phyloP scores from a whole-genome alignment of 2,888 invertebrate species.

The Ochropleura leucogaster region DNA sequence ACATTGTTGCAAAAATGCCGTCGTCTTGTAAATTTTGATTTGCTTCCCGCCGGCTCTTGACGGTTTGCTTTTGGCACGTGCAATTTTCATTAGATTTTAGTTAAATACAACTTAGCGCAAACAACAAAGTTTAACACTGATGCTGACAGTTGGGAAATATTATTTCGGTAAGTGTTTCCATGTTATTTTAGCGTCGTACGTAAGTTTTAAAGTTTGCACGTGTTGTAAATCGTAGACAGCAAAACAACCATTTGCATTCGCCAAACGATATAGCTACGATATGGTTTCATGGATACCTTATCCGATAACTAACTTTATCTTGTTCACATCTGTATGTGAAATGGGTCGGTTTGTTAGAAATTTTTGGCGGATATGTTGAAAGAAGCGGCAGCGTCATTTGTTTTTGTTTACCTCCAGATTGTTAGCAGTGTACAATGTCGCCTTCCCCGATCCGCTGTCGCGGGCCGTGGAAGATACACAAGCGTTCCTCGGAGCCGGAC shows the following conservation, averaged over 20 bases:
- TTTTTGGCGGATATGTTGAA: constrained; percentile 58
- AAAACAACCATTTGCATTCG: constrained; percentile 89
- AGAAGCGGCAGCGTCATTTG: constrained; percentile 82
- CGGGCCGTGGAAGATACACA: constrained; percentile 87
- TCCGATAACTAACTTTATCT: constrained; percentile 38
- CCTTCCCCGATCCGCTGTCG: constrained; percentile 87
- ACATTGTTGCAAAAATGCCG: constrained; percentile 78
- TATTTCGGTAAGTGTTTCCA: constrained; percentile 83
- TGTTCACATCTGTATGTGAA: constrained; percentile 42
- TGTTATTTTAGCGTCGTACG: constrained; percentile 68
- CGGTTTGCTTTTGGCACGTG: constrained; percentile 90
- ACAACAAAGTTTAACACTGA: constrained; percentile 81
- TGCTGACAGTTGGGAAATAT: constrained; percentile 84
- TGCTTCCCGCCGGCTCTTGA: constrained; percentile 88
- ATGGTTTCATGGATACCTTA: constrained; percentile 76
- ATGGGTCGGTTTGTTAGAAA: constrained; percentile 48
- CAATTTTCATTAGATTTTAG: constrained; percentile 81
- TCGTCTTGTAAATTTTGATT: constrained; percentile 79
- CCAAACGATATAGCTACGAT: constrained; percentile 86
- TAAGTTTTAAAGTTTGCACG: constrained; percentile 82
- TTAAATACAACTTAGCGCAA: constrained; percentile 75
- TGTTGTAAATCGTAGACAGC: constrained; percentile 86
- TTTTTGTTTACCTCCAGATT: constrained; percentile 90
- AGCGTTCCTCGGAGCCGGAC: constrained; percentile 91
- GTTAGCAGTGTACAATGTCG: constrained; percentile 85